Conservation (phyloP, 2,797 vertebrate genomes). For the Enteromius treurensis region DNA sequence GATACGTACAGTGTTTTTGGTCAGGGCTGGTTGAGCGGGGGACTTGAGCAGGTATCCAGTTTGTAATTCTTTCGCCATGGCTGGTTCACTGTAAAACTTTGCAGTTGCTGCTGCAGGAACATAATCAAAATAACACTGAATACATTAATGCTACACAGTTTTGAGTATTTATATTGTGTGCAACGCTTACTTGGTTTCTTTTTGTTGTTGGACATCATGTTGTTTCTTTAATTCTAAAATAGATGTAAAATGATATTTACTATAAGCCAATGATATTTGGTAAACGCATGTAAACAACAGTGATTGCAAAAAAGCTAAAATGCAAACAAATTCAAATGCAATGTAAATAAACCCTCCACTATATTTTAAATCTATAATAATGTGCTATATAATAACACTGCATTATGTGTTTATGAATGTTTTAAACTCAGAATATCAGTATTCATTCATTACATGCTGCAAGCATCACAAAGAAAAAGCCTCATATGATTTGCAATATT, state of each 20-base stretch:
- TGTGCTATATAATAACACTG: not conserved
- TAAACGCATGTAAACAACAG: not conserved
- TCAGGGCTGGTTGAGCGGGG: not conserved
- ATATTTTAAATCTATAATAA: not conserved
- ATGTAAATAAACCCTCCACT: too few species aligned
- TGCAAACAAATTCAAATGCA: not conserved
- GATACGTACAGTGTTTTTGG: not conserved
- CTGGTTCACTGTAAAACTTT: conserved; percentile 21
- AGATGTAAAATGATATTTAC: not conserved
- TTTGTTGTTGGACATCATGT: conserved; percentile 3
- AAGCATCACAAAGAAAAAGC: not conserved
- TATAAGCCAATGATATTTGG: not conserved
- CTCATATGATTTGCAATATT: not conserved
- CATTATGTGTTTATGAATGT: not conserved
- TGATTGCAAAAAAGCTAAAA: not conserved
- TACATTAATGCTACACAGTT: not conserved
- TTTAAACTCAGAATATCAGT: not conserved
- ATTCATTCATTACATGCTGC: not conserved
- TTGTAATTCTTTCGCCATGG: not conserved
- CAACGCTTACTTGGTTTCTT: conserved; percentile 18
- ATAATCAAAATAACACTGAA: not conserved
- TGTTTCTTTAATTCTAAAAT: conserved; percentile 9
- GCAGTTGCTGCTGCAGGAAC: not conserved
- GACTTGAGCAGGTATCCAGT: conserved; percentile 44
- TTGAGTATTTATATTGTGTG: not conserved